Conservation (phyloP, 2,888 invertebrate species). For the Acrocera orbiculus region DNA sequence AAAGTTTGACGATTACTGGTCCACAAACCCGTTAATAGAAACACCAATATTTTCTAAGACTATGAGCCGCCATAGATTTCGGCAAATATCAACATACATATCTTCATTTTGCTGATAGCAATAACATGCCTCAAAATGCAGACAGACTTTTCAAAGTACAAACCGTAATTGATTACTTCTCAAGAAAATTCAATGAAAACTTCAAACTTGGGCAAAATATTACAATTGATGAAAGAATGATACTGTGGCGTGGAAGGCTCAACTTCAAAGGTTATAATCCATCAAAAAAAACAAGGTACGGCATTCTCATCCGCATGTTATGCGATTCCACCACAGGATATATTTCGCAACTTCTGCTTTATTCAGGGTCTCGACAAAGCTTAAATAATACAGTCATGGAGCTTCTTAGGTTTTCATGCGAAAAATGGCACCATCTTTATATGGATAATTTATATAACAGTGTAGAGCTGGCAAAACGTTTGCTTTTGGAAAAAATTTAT, state of each 20-base stretch:
- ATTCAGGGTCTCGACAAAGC: not conserved
- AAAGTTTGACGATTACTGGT: not conserved
- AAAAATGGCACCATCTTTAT: not conserved
- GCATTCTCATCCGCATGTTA: conserved; percentile 8
- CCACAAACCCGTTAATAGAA: not conserved
- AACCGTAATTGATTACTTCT: not conserved
- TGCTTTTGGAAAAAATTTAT: not conserved
- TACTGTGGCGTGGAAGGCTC: conserved; percentile 8
- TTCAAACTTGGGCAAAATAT: too few relatives aligned
- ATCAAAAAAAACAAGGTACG: conserved; percentile 10
- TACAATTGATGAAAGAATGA: conserved; percentile 5
- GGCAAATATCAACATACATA: conserved; percentile 1
- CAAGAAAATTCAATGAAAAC: too few relatives aligned
- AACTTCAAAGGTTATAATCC: conserved; percentile 9
- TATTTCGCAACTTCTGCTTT: conserved; percentile 5
- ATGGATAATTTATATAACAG: not conserved
- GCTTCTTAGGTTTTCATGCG: not conserved
- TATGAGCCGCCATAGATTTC: not conserved
- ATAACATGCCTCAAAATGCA: not conserved
- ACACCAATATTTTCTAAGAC: not conserved
- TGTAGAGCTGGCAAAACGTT: not conserved
- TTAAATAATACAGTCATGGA: not conserved
- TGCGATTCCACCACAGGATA: conserved; percentile 10
- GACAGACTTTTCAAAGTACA: not conserved
- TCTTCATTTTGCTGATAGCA: not conserved